A percentile compares a stretch with the other conserved stretches of the same genome.
phyloP scores from a whole-genome alignment of 2,888 invertebrate genomes.

The Acanthococcus lagerstroemiae region DNA sequence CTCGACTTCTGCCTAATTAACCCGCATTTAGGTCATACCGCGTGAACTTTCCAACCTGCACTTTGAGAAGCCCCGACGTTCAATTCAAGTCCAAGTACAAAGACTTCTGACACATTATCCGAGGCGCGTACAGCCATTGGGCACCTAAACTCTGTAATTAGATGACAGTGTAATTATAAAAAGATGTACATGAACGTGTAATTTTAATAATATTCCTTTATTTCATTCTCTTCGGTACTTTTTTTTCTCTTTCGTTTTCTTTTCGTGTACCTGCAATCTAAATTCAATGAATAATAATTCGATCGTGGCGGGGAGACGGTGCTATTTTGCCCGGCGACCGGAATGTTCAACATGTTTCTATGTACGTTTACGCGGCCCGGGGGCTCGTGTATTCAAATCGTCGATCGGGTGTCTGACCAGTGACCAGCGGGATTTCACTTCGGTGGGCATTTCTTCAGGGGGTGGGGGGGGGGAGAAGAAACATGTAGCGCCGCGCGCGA shows the following conservation, averaged over 20 bases:
- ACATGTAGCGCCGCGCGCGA: too few species aligned
- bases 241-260: background rate
- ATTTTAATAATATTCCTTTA: background rate
- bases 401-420: background rate
- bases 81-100: background rate
- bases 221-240: background rate
- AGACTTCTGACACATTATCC: background rate
- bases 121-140: slow-evolving; percentile 19
- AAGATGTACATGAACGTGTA: slow-evolving; percentile 16
- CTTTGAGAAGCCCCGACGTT: background rate
- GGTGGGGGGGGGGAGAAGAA: background rate
- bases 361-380: background rate
- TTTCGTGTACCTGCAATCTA: background rate
- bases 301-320: background rate
- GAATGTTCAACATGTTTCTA: background rate
- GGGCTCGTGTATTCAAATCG: background rate
- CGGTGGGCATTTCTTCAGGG: background rate
- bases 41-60: background rate
- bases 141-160: slow-evolving; percentile 28
- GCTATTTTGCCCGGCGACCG: background rate
- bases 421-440: too few species aligned
- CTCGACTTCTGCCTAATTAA: too few species aligned
- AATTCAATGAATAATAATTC: background rate
- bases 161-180: slow-evolving; percentile 31
- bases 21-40: too few species aligned